phyloP scores from a whole-genome alignment of 2,113 vertebrate genomes.

The Sarotherodon lohbergeri region DNA sequence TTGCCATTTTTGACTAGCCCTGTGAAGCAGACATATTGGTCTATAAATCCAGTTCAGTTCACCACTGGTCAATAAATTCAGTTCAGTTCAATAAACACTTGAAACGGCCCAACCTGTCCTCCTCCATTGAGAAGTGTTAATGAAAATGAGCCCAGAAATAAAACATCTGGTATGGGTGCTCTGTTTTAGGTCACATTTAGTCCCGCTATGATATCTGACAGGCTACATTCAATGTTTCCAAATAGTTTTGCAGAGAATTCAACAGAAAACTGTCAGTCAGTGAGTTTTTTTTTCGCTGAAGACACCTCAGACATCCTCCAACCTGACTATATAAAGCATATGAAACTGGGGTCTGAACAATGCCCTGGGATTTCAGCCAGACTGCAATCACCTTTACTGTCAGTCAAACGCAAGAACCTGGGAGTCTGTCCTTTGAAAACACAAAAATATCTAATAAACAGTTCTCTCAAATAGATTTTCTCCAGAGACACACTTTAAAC shows the following conservation, averaged over 20 bases:
- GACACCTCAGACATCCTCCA: slow-evolving; percentile 21
- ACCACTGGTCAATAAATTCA: not conserved
- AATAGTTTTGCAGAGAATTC: not conserved
- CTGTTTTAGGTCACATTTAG: not conserved
- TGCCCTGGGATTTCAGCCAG: slow-evolving; percentile 51
- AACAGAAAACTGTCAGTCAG: slow-evolving; percentile 1
- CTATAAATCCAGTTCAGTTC: not conserved
- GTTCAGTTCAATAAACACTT: not conserved
- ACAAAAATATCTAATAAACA: no score
- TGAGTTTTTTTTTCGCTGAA: slow-evolving; percentile 9
- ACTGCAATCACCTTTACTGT: slow-evolving; percentile 55
- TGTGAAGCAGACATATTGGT: not conserved
- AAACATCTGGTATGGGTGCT: slow-evolving; percentile 30
- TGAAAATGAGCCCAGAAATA: slow-evolving; percentile 5
- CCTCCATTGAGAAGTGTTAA: not conserved
- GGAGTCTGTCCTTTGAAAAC: not conserved
- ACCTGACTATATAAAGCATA: slow-evolving; percentile 26
- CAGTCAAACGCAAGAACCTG: slow-evolving; percentile 45
- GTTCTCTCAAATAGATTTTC: not conserved
- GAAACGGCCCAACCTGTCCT: not conserved
- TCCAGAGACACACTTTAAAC: not conserved
- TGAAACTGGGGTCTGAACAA: slow-evolving; percentile 5
- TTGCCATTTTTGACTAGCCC: not conserved
- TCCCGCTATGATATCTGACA: not conserved
- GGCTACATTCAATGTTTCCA: not conserved